phyloP scores from a whole-genome alignment of 2,888 invertebrate species.

The Chesias legatella region DNA sequence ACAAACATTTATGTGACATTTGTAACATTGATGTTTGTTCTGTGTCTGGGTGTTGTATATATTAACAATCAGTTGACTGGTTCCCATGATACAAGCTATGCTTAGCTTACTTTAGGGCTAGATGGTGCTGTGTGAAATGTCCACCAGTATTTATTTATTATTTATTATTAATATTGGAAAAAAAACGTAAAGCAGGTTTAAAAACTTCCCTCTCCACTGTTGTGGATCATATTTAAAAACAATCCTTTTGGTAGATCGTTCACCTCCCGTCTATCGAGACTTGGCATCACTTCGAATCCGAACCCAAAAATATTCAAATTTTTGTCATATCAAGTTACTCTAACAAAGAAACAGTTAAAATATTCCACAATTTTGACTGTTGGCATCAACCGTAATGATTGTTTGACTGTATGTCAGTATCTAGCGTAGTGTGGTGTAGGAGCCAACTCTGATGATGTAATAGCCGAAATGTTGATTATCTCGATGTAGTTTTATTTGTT shows the following conservation, averaged over 20 bases:
- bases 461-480: conserved; percentile 9
- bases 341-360: conserved; percentile 27
- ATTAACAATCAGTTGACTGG: too few species aligned
- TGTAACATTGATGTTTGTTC: too few species aligned
- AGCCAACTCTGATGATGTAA: conserved; percentile 31
- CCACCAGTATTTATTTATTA: too few species aligned
- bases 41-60: too few species aligned
- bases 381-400: conserved; percentile 31
- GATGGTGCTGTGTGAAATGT: too few species aligned
- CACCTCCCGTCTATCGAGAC: conserved; percentile 18
- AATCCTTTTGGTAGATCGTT: conserved; percentile 18
- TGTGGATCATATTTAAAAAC: background rate
- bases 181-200: too few species aligned
- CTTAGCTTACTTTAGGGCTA: too few species aligned
- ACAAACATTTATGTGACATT: too few species aligned
- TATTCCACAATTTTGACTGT: conserved; percentile 18
- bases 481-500: conserved; percentile 8
- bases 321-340: conserved; percentile 25
- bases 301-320: conserved; percentile 12
- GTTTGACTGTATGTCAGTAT: conserved; percentile 23
- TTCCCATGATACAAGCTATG: too few species aligned
- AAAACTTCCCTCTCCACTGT: background rate
- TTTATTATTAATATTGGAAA: too few species aligned
- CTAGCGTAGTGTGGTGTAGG: conserved; percentile 8
- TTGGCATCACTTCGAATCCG: conserved; percentile 19